These are phyloP conservation scores for Prorops nasuta DNA, from an alignment of 1,140 invertebrate genomes.

Conservation along the genomic window DNA sequence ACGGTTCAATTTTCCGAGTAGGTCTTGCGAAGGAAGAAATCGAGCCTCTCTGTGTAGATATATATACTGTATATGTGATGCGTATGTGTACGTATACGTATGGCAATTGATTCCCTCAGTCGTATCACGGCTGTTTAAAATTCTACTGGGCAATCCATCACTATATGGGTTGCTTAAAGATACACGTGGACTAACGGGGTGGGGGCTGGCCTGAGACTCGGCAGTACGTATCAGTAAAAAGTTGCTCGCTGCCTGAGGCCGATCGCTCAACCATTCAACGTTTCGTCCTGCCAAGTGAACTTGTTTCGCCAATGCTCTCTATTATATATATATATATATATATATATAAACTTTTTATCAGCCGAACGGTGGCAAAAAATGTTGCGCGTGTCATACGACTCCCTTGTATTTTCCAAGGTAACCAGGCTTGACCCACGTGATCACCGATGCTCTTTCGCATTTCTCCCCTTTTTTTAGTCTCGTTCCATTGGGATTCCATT, in stretches of 20 bases:
- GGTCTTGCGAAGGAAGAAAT: no score
- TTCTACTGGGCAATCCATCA: neutral
- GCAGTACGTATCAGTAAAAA: neutral
- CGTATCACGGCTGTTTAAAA: neutral
- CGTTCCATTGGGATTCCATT: neutral
- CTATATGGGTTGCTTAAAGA: neutral
- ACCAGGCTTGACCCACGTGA: conserved; percentile 8
- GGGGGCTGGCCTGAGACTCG: no score
- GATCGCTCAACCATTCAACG: conserved; percentile 15
- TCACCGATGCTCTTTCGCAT: conserved; percentile 5
- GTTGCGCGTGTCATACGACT: conserved; percentile 6
- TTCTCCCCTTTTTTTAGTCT: neutral
- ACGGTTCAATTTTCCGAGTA: no score
- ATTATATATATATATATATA: no score
- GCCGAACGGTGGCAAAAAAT: conserved; percentile 1
- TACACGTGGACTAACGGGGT: neutral
- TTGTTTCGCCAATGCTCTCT: conserved; percentile 12
- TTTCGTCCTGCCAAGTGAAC: conserved; percentile 16
- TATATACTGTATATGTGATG: no score
- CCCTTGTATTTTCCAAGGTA: neutral
- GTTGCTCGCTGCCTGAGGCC: neutral
- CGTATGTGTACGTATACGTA: no score
- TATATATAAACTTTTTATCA: no score
- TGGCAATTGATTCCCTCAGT: no score
- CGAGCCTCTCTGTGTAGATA: no score